Conservation (phyloP, 2,888 invertebrate species). For the Drosophila limbata region DNA sequence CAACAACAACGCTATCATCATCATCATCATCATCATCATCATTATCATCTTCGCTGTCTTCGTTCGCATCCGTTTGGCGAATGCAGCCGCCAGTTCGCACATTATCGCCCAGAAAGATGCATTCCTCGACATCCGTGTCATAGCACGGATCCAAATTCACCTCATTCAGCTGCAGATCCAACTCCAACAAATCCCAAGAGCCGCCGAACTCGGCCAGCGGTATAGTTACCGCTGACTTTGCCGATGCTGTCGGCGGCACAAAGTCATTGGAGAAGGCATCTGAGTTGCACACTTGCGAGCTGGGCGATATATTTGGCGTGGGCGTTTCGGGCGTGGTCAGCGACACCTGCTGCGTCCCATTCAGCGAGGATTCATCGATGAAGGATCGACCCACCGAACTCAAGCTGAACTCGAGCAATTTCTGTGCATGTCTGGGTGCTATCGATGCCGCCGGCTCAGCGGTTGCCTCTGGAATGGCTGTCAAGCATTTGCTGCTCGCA, state of each 20-base stretch:
- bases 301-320: constrained; percentile 87
- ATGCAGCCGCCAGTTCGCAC: constrained; percentile 71
- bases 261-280: constrained; percentile 89
- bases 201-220: constrained; percentile 86
- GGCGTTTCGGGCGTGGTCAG: constrained; percentile 89
- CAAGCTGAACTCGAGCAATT: constrained; percentile 84
- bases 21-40: constrained; percentile 70
- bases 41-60: constrained; percentile 52
- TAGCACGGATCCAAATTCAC: constrained; percentile 88
- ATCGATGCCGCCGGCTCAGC: constrained; percentile 50
- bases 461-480: constrained; percentile 84
- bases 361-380: constrained; percentile 83
- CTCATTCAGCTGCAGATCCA: constrained; percentile 88
- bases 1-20: constrained; percentile 75
- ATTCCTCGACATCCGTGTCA: constrained; percentile 88
- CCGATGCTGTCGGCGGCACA: constrained; percentile 82
- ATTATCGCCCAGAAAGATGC: constrained; percentile 87
- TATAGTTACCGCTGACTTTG: constrained; percentile 48
- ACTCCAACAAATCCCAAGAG: constrained; percentile 88
- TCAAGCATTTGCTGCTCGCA: constrained; percentile 82
- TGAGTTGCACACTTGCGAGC: constrained; percentile 85
- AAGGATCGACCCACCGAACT: constrained; percentile 85
- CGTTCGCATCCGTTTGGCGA: constrained; percentile 36
- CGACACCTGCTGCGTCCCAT: constrained; percentile 68
- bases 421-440: constrained; percentile 51